A percentile compares a stretch with the other conserved stretches of the same genome.
These are phyloP conservation scores for Pedionomus torquatus DNA, from an alignment of 2,113 vertebrate genomes.

Conservation along the genomic window DNA sequence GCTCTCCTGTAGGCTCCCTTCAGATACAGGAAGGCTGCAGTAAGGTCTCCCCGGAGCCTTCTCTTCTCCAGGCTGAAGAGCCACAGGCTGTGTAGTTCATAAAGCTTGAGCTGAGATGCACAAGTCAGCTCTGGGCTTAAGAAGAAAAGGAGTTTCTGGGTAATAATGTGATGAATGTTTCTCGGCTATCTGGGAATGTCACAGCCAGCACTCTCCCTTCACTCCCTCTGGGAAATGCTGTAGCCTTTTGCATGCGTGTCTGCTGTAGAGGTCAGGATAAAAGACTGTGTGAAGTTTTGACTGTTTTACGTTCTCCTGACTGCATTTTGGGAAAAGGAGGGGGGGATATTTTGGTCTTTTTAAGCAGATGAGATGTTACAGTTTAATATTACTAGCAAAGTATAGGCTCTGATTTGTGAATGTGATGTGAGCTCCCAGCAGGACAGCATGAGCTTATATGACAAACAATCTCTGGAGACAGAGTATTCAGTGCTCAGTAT, in stretches of 20 bases:
- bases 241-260: background rate
- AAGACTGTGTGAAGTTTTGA: background rate
- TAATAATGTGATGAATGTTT: background rate
- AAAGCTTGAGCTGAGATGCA: background rate
- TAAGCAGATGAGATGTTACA: background rate
- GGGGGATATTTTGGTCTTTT: background rate
- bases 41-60: no score
- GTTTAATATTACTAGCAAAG: background rate
- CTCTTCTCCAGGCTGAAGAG: no score
- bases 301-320: background rate
- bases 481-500: background rate
- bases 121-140: background rate
- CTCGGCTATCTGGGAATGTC: background rate
- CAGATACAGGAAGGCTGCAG: no score
- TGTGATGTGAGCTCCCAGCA: fast-evolving
- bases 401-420: background rate
- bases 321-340: background rate
- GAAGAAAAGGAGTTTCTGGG: background rate
- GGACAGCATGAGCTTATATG: background rate
- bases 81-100: background rate
- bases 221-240: fast-evolving
- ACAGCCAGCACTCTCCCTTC: background rate
- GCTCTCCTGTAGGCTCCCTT: no score
- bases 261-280: background rate
- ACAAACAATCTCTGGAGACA: background rate